phyloP scores from a whole-genome alignment of 2,888 invertebrate genomes.

The Pharmacophagus antenor region DNA sequence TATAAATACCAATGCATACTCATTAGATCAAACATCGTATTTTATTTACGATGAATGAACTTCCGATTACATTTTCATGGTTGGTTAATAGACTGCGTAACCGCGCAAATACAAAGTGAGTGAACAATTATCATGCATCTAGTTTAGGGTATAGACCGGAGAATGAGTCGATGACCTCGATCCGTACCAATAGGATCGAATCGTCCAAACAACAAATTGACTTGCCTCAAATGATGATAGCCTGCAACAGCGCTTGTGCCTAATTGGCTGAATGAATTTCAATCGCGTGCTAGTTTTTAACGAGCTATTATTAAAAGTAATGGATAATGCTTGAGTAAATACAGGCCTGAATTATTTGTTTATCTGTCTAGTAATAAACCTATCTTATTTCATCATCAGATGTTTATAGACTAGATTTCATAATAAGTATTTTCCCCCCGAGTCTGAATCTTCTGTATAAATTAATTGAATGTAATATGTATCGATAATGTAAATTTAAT shows the following conservation, averaged over 20 bases:
- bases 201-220: constrained; percentile 72
- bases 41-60: constrained; percentile 3
- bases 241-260: constrained; percentile 70
- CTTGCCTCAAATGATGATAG: constrained; percentile 78
- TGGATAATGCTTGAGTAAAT: constrained; percentile 2
- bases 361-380: no score
- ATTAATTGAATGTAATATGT: neutral
- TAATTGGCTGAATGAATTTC: constrained; percentile 76
- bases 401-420: no score
- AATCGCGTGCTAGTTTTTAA: constrained; percentile 47
- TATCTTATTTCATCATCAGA: no score
- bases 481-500: neutral
- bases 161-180: constrained; percentile 74
- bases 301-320: constrained; percentile 20
- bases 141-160: constrained; percentile 47
- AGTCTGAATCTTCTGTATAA: no score
- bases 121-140: constrained; percentile 42
- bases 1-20: neutral
- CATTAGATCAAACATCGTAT: constrained; percentile 1
- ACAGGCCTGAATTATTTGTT: neutral
- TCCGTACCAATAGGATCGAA: constrained; percentile 73
- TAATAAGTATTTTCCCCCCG: no score
- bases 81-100: constrained; percentile 37
- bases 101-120: constrained; percentile 53
- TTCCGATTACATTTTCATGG: constrained; percentile 21